Conservation (phyloP, 2,797 vertebrate genomes). For the Cirrhinus mrigala region DNA sequence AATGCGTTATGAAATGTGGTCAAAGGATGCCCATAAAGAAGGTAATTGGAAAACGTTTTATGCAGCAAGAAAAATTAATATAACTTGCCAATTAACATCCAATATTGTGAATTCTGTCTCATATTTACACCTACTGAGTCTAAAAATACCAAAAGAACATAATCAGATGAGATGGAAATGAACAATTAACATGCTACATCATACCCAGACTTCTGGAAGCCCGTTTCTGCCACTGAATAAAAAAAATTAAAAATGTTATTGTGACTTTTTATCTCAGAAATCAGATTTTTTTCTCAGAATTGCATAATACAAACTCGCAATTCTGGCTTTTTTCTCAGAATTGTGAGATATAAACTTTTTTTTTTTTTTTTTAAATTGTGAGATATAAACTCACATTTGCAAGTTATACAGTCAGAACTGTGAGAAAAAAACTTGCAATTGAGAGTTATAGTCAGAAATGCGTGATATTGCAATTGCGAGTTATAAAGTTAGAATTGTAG, state of each 20-base stretch:
- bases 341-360: no score
- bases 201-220: background rate
- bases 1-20: conserved; percentile 8
- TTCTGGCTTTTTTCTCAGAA: no score
- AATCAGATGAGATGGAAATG: background rate
- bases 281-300: background rate
- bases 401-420: no score
- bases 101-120: background rate
- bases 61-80: background rate
- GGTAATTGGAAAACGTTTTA: background rate
- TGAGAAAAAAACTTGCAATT: no score
- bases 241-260: background rate
- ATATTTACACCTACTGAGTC: background rate
- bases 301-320: no score
- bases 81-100: background rate
- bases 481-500: no score
- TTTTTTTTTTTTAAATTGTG: no score
- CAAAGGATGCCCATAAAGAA: background rate
- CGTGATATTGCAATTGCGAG: no score
- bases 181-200: background rate
- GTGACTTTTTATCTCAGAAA: background rate
- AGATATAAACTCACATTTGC: no score
- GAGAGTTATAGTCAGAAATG: no score
- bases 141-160: background rate
- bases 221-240: background rate